Base-by-base conservation (phyloP, 23 tunicate species). In the Botrylloides violaceus region DNA sequence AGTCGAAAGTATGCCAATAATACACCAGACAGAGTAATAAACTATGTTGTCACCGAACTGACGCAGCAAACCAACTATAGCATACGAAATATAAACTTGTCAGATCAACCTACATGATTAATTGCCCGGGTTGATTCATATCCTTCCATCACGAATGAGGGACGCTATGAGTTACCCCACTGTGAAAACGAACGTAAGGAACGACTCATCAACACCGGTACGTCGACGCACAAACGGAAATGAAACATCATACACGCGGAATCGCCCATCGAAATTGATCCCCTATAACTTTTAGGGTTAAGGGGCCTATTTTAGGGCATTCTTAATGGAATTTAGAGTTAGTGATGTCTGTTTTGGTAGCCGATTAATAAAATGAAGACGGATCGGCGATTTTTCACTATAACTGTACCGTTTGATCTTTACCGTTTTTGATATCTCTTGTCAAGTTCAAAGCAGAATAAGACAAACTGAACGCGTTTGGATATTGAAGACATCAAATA, bases 21-120 rank as follows among this genome's bases (percentile, higher is more conserved):
- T 43, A 15, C 53, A 43, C 12, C 9, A 43, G 53, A 43, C 53
- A 15, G 53, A 43, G 53, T 43, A 9, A 15, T 43, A 43, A 43
- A 43, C 53, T 43, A 43, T 43, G 53, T 43, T 43, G 53, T 43
- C 53, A 43, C 53, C 53, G 53, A 43, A 9, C 15, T 43, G 53
- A 43, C 53, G 53, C 53, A 43, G 53, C 53, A 43, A 43, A 43
- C 53, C 12, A 43, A 15, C 53, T 15, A 43, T 15, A n/a, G n/a
- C 53, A 15, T 7, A 43, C 53, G 15, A 43, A 43, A 43, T 15
- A 15, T 43, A 43, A 43, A 43, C 53, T 43, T 43, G 53, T 43
- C 53, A 15, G 53, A 43, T 43, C 53, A 43, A 43, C 53, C 53
- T 43, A 43, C 53, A 43, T 43, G 53, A 43, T 43, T 43, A 43